Percentiles rank a stretch among this genome's conserved stretches.
Conservation (phyloP, 2,113 vertebrate genomes). For the Phylloscopus trochilus region DNA sequence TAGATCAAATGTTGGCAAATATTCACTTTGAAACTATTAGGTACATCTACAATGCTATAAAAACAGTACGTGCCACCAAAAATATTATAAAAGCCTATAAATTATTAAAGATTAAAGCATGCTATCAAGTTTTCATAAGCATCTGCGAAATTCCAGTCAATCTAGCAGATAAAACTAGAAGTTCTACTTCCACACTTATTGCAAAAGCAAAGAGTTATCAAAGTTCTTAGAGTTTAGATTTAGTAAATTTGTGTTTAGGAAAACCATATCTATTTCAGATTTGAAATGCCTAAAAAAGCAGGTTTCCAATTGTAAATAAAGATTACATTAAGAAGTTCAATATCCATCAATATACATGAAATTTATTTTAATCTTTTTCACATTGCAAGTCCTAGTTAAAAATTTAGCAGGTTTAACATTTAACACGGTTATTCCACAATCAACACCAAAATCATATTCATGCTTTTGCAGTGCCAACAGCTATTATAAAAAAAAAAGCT, state of each 20-base stretch:
- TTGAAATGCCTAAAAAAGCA: background rate
- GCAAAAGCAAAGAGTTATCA: background rate
- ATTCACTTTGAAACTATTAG: background rate
- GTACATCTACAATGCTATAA: background rate
- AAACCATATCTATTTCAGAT: background rate
- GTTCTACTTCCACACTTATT: background rate
- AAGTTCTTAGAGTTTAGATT: background rate
- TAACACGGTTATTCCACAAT: background rate
- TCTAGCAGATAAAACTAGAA: background rate
- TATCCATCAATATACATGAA: background rate
- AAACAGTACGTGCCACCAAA: background rate
- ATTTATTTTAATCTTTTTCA: background rate
- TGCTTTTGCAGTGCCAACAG: background rate
- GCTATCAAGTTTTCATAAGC: background rate
- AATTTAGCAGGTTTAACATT: background rate
- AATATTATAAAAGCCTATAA: background rate
- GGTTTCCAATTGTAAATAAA: background rate
- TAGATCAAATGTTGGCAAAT: background rate
- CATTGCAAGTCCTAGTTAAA: background rate
- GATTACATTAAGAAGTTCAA: background rate
- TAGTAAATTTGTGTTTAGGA: background rate
- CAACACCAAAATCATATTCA: background rate
- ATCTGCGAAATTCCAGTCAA: background rate
- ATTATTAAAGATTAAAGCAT: background rate
- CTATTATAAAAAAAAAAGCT: background rate